Evolutionary conservation across 2,888 invertebrate genomes (phyloP).

Genomic region (Dolichopus griseipennis): DNA sequence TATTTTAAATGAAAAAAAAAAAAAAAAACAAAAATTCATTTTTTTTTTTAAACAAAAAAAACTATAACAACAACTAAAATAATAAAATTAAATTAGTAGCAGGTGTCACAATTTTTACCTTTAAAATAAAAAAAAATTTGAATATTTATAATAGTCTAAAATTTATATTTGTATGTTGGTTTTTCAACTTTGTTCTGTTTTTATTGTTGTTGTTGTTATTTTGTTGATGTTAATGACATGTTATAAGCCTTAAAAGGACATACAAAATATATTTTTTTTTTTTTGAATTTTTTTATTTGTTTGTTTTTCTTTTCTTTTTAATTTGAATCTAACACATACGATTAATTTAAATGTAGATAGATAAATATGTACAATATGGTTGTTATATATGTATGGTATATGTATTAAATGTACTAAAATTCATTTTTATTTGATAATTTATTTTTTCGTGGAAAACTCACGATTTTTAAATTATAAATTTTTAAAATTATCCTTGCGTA

Average conservation of each 20-base stretch:
- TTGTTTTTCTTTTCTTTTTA: no score
- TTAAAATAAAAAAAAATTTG: neutral
- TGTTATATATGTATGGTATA: no score
- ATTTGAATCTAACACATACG: no score
- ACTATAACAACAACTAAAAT: neutral
- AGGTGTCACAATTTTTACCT: constrained; percentile 1
- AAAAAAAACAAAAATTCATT: no score
- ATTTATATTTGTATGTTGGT: neutral
- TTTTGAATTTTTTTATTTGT: no score
- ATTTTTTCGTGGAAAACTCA: neutral
- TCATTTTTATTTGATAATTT: no score
- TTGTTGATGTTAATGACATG: neutral
- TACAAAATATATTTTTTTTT: no score
- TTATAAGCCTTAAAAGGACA: neutral
- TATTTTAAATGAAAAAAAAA: no score
- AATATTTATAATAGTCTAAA: neutral
- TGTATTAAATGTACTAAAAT: no score
- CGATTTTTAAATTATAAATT: constrained; percentile 1
- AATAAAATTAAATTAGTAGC: neutral
- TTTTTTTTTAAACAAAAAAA: neutral
- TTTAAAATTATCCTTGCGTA: neutral
- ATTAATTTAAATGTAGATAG: no score
- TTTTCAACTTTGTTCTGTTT: neutral
- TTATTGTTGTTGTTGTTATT: neutral
- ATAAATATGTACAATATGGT: no score